phyloP scores from a whole-genome alignment of 2,113 vertebrate species.

The Motacilla tschutschensis region DNA sequence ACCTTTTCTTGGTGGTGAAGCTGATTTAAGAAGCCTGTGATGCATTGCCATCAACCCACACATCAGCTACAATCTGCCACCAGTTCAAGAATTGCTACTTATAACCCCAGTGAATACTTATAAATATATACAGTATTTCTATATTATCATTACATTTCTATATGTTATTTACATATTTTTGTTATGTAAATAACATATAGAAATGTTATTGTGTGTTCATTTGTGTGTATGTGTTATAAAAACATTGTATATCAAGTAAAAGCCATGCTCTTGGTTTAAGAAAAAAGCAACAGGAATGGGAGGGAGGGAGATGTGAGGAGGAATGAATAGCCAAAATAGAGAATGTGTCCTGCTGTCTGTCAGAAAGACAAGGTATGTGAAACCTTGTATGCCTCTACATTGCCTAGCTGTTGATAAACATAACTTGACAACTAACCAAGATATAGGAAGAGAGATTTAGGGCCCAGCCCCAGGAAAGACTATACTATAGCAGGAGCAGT shows the following conservation, averaged over 20 bases:
- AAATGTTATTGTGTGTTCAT: background rate
- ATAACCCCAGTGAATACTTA: background rate
- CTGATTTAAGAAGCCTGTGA: background rate
- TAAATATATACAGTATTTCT: background rate
- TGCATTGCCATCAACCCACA: background rate
- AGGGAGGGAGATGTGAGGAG: background rate
- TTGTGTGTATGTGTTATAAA: background rate
- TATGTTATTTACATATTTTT: background rate
- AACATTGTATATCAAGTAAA: background rate
- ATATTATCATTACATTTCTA: background rate
- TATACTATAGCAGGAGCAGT: background rate
- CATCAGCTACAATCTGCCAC: background rate
- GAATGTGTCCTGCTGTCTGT: background rate
- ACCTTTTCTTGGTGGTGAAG: background rate
- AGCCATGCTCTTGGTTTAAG: background rate
- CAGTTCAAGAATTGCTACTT: background rate
- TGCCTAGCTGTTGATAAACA: background rate
- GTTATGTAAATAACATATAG: background rate
- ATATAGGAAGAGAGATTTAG: background rate
- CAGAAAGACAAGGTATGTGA: background rate
- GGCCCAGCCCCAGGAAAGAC: background rate
- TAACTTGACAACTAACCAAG: background rate
- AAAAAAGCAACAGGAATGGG: background rate
- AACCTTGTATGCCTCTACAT: background rate
- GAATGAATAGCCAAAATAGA: background rate